Percentiles rank a stretch among this genome's conserved stretches.
These are phyloP conservation scores for Calephelis perditalis DNA, from an alignment of 2,888 invertebrate species.

Conservation along the genomic window DNA sequence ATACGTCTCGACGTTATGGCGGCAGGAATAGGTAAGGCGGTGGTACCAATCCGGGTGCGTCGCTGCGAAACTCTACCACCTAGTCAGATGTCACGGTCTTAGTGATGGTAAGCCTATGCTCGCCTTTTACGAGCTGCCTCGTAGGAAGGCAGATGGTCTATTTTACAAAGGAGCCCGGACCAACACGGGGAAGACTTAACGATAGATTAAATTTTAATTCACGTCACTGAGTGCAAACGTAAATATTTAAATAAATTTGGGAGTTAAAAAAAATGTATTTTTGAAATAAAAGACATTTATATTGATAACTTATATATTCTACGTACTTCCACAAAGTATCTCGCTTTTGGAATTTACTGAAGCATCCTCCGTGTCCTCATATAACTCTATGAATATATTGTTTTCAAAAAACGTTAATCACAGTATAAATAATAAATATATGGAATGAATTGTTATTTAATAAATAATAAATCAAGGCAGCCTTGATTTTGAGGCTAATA, in stretches of 20 bases:
- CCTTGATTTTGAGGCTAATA: slow-evolving; percentile 40
- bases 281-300: slow-evolving; percentile 26
- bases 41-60: no score
- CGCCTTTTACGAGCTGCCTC: no score
- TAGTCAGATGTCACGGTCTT: no score
- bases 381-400: slow-evolving; percentile 49
- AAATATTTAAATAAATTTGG: background rate
- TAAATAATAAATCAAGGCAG: slow-evolving; percentile 43
- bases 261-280: background rate
- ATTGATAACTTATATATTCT: slow-evolving; percentile 50
- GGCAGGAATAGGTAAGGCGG: no score
- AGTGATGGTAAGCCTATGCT: no score
- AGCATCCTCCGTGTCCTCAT: slow-evolving; percentile 45
- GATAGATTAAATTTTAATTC: no score
- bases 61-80: no score
- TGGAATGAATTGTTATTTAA: slow-evolving; percentile 58
- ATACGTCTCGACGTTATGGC: no score
- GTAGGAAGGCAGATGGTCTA: no score
- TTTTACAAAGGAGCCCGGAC: no score
- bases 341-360: slow-evolving; percentile 60
- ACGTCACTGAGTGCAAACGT: no score
- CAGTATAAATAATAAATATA: slow-evolving; percentile 57
- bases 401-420: slow-evolving; percentile 58
- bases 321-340: slow-evolving; percentile 63
- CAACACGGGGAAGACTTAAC: no score